Evolutionary conservation across 2,888 invertebrate genomes (phyloP).

Genomic region (Rhodophaea formosa): DNA sequence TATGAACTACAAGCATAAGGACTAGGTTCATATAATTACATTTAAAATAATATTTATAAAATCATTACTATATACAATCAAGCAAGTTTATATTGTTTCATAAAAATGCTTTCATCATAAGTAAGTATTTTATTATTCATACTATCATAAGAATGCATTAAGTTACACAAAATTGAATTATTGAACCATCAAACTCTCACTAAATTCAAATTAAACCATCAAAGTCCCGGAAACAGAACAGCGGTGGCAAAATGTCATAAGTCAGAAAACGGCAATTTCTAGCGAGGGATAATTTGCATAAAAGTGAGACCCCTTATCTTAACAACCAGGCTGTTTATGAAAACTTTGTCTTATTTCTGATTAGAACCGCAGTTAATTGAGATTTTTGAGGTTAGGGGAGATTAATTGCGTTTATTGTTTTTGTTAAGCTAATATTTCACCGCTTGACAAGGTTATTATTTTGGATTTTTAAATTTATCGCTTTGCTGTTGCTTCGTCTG

Average conservation of each 20-base stretch:
- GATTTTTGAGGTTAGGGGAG: slow-evolving; percentile 55
- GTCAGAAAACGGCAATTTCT: slow-evolving; percentile 51
- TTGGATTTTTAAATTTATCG: neutral
- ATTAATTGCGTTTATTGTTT: slow-evolving; percentile 35
- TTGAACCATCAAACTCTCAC: neutral
- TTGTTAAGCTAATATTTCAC: slow-evolving; percentile 24
- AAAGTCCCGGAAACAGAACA: slow-evolving; percentile 18
- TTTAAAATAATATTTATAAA: too few species aligned
- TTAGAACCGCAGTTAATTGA: slow-evolving; percentile 55
- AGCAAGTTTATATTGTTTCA: too few species aligned
- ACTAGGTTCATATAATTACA: too few species aligned
- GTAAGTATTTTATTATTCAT: neutral
- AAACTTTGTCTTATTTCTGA: slow-evolving; percentile 75
- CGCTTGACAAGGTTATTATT: slow-evolving; percentile 10
- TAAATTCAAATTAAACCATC: neutral
- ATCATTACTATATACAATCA: too few species aligned
- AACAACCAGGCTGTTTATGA: slow-evolving; percentile 67
- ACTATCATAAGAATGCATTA: neutral
- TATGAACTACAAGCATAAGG: too few species aligned
- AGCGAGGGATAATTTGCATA: slow-evolving; percentile 64
- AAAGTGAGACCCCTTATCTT: slow-evolving; percentile 74
- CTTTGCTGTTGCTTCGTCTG: too few species aligned
- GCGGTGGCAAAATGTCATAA: slow-evolving; percentile 37
- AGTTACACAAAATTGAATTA: neutral
- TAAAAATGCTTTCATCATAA: too few species aligned